Evolutionary conservation across 1,140 invertebrate species (phyloP).

Genomic region (Anadara kagoshimensis): DNA sequence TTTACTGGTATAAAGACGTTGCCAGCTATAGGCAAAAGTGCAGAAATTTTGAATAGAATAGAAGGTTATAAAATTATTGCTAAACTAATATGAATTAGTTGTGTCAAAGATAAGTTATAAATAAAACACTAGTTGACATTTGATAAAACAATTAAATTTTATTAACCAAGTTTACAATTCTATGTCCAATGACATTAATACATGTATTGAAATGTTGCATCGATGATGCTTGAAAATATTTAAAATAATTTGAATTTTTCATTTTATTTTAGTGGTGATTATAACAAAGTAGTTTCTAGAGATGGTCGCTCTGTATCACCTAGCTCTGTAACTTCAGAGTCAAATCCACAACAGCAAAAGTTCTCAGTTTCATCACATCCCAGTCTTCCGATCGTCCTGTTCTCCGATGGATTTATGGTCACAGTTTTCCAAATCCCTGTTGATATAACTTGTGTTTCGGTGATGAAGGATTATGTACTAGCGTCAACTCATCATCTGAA

Average conservation of each 20-base stretch:
- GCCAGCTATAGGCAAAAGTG: no score
- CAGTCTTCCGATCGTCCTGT: slow-evolving; percentile 68
- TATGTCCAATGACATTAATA: no score
- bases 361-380: slow-evolving; percentile 71
- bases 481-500: slow-evolving; percentile 62
- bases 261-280: slow-evolving; percentile 10
- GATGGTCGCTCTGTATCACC: slow-evolving; percentile 22
- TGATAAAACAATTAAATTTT: no score
- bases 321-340: slow-evolving; percentile 13
- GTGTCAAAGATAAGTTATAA: no score
- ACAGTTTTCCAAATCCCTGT: slow-evolving; percentile 60
- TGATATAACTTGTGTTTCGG: slow-evolving; percentile 54
- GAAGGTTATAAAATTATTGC: no score
- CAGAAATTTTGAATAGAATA: no score
- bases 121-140: no score
- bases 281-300: slow-evolving; percentile 12
- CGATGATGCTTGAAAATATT: no score
- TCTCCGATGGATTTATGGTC: slow-evolving; percentile 72
- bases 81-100: no score
- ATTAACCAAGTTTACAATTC: no score
- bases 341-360: slow-evolving; percentile 56
- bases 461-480: slow-evolving; percentile 63
- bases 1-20: no score
- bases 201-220: no score
- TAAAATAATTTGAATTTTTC: neutral